Base-by-base conservation (phyloP, 2,797 vertebrate genomes). In the Sebastes cheni region DNA sequence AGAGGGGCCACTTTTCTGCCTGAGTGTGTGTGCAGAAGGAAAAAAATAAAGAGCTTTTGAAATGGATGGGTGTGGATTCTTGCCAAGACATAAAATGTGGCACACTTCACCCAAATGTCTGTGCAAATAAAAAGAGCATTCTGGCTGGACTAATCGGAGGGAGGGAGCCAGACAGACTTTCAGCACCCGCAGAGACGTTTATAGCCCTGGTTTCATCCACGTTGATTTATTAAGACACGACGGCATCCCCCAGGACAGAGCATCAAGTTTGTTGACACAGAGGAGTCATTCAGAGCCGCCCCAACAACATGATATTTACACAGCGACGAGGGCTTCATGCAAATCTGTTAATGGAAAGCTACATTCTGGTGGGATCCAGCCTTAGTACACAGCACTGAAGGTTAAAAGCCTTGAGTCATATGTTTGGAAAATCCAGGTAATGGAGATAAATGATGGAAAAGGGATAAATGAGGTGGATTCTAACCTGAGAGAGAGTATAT, bases 241-340 rank as follows among this genome's bases (percentile, higher is more conserved):
- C 71, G 72, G 52, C 75, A 72, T 82, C 65, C 66, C 66, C 36
- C 69, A 34, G 71, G 60, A 80, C 60, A 50, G 70, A 75, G 84
- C 42, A 67, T 12, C 13, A 50, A 50, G 58, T 60, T 80, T 93
- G 85, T 93, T 91, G 91, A 94, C 88, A 79, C 85, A 89, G 86
- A 81, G 75, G 77, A 87, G 88, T 70, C 86, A 87, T 85, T 72
- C 65, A 58, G 73, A 55, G 83, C 67, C 55, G 18, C 52, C 58
- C 77, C 82, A 88, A 91, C 77, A 89, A 83, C 84, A 69, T 66
- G 77, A 78, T 91, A 91, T 93, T 93, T 89, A 72, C 88, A 88
- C 85, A 88, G 87, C 71, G 70, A 61, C 4, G 12, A 30, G 60
- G 56, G 67, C 46, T 34, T 10, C 70, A 69, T 90, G 86, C 84